Evolutionary conservation across 2,888 invertebrate species (phyloP), one percentile per base, ranked within the genome.

Genomic region (Danaus chrysippus): DNA sequence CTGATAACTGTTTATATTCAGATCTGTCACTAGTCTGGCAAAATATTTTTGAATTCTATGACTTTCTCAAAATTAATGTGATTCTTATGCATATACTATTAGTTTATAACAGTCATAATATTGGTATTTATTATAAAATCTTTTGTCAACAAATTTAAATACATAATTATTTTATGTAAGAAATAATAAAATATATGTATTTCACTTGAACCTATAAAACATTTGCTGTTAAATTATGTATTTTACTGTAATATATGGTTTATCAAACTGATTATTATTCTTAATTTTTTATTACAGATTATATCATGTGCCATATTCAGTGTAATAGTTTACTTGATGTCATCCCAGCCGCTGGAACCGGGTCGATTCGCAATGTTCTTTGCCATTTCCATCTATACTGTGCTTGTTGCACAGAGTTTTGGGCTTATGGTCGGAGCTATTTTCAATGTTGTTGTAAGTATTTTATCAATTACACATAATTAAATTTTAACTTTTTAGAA

Each of bases 351-450:
- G 0, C 85, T 94, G 76, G 97, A 97, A 76, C 83, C 93, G 65
- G 82, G 92, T 43, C 92, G 98, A 54, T 97, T 98, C 79, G 84
- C 91, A 59, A 96, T 98, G 95, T 98, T 98, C 88, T 94, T 96
- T 73, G 90, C 93, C 3, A 95, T 98, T 56, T 95, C 96, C 63
- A 83, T 96, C 56, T 92, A 97, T 70, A 94, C 96, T 0, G 95
- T 96, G 15, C 94, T 98, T 61, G 97, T 98, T 1, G 97, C 98
- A 1, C 98, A 98, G 87, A 96, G 97, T 77, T 93, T 98, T 70
- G 98, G 98, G 0, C 92, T 98, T 1, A 94, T 97, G 91, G 95
- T 99, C 72, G 98, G 98, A 9, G 96, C 98, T 8, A 95, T 95
- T 70, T 97, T 96, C 71, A 93, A 94, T 77, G 96, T 97, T 65